A percentile compares a stretch with the other conserved stretches of the same genome.
Conservation (phyloP, 2,113 vertebrate genomes). For the Capreolus pygargus region DNA sequence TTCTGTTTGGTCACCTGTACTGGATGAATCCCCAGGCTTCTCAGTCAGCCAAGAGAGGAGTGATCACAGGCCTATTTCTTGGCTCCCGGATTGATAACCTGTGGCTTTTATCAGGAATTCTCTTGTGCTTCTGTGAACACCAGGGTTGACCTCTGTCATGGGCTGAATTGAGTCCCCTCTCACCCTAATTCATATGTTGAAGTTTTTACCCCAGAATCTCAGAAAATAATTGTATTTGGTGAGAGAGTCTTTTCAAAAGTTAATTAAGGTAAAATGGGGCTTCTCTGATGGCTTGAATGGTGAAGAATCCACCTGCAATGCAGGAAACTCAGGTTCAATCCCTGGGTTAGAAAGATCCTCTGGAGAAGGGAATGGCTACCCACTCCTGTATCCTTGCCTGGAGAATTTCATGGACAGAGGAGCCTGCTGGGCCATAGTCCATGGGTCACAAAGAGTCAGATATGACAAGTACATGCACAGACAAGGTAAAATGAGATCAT, state of each 20-base stretch:
- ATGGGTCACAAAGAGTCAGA: background rate
- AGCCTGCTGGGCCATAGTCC: background rate
- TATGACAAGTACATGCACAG: background rate
- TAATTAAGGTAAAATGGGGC: background rate
- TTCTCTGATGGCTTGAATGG: accelerated
- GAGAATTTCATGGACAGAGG: background rate
- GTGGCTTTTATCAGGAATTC: background rate
- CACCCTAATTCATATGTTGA: background rate
- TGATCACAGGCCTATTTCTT: background rate
- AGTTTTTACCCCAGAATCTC: background rate
- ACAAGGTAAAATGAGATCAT: background rate
- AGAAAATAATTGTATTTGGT: background rate
- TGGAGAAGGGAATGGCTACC: background rate
- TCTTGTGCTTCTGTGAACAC: background rate
- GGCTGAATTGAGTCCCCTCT: background rate
- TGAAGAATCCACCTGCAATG: background rate
- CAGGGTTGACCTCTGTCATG: background rate
- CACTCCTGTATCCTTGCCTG: background rate
- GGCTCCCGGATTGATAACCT: background rate
- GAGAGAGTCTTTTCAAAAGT: background rate
- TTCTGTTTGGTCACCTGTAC: background rate
- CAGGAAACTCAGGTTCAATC: background rate
- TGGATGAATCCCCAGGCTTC: background rate
- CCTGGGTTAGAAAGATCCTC: background rate
- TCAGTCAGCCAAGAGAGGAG: background rate